Base-by-base conservation (phyloP, 37 sponge, comb jelly and placozoan genomes). In the Aplysina aerophoba region DNA sequence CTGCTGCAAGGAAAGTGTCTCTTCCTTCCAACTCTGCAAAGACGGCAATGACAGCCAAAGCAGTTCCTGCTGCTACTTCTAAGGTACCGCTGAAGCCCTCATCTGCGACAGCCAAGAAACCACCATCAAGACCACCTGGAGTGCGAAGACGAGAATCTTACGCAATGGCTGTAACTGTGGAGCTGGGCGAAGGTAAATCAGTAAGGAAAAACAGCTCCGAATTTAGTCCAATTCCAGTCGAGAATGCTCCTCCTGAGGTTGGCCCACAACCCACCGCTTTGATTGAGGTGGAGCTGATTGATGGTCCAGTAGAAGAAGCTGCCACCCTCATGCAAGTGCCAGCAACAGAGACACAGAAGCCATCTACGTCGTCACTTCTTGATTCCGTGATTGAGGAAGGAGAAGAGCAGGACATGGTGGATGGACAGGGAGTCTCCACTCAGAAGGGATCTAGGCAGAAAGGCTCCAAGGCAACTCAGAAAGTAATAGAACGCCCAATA, bases 331-430 rank as follows among this genome's bases (percentile, higher is more conserved):
- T n/a, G n/a, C n/a, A n/a, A n/a, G n/a, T n/a, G n/a, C n/a, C n/a
- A n/a, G n/a, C n/a, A n/a, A n/a, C n/a, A n/a, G n/a, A n/a, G n/a
- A n/a, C n/a, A n/a, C n/a, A n/a, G n/a, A n/a, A 13, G 64, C 27
- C 64, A 62, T 62, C 64, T 11, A 13, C 64, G 5, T 28, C 22
- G 2, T 75, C 78, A 13, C n/a, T 75, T 41, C 78, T 75, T 19
- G 53, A 40, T 22, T 75, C 78, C 1, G 78, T 75, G 21, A 50
- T 75, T 0, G 78, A 75, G 78, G 78, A 75, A 25, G 78, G 14
- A 41, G 78, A 75, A 22, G 54, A 75, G 15, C 11, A 19, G 24
- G 59, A 58, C 15, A 15, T 20, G 59, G 64, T 62, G 24, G 64
- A 62, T 62, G 64, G 64, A 6, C 64, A 62, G 12, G 24, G 27